These are phyloP conservation scores for Phataginus tricuspis DNA, from an alignment of 2,797 vertebrate genomes.

Conservation along the genomic window DNA sequence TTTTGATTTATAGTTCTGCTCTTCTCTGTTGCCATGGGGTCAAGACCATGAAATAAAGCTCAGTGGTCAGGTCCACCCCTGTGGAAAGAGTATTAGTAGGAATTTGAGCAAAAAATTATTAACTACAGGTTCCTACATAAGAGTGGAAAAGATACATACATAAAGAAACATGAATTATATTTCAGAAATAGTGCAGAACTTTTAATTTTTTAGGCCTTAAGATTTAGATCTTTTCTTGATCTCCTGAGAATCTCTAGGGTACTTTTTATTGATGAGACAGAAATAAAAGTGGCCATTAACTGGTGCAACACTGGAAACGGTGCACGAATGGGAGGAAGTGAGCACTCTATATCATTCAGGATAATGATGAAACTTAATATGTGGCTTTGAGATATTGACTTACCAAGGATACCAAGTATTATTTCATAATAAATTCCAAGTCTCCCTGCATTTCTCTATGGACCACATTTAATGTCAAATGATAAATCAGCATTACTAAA, in stretches of 20 bases:
- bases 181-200: not conserved
- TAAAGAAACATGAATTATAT: not conserved
- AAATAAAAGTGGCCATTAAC: slow-evolving; percentile 13
- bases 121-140: not conserved
- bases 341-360: not conserved
- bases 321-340: not conserved
- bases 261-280: slow-evolving; percentile 10
- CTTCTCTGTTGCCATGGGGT: not conserved
- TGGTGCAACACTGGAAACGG: not conserved
- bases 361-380: not conserved
- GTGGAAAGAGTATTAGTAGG: not conserved
- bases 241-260: not conserved
- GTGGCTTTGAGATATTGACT: not conserved
- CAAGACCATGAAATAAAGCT: not conserved
- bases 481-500: not conserved
- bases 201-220: not conserved
- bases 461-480: not conserved
- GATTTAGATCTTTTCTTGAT: not conserved
- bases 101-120: not conserved
- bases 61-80: not conserved
- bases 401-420: not conserved
- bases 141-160: not conserved
- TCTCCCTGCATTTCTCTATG: not conserved
- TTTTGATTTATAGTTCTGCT: not conserved
- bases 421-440: not conserved